Conservation (phyloP, 35 echinoderm and acorn worm genomes). For the Lytechinus variegatus region DNA sequence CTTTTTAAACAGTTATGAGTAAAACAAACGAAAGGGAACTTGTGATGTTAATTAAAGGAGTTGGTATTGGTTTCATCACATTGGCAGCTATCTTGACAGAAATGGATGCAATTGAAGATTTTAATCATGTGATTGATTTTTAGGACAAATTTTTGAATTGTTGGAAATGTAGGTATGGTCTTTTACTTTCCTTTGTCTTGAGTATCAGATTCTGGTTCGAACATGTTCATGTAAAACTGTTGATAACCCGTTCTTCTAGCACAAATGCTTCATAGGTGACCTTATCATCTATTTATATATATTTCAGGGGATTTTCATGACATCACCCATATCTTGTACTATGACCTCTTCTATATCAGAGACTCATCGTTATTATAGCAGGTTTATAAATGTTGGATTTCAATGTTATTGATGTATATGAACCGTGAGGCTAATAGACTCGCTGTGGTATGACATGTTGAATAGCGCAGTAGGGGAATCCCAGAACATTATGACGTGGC, state of each 20-base stretch:
- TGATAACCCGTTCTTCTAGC: not conserved
- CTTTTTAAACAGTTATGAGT: no score
- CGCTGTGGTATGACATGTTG: not conserved
- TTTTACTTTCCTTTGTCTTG: not conserved
- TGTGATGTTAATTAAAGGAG: not conserved
- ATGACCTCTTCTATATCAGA: not conserved
- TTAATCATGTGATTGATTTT: not conserved
- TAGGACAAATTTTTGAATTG: not conserved
- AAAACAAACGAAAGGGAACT: no score
- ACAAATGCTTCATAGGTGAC: not conserved
- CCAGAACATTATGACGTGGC: slow-evolving; percentile 42
- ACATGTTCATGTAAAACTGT: not conserved
- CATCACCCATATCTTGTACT: not conserved
- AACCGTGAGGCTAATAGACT: not conserved
- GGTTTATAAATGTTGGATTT: not conserved
- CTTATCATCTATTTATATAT: not conserved
- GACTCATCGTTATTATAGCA: not conserved
- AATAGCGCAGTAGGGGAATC: not conserved
- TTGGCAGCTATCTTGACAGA: not conserved
- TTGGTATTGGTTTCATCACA: not conserved
- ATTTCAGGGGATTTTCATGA: not conserved
- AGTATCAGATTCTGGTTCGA: not conserved
- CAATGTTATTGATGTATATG: not conserved
- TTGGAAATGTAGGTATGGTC: not conserved
- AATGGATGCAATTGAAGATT: not conserved